These are phyloP conservation scores for Crepidodera aurea DNA, from an alignment of 2,888 invertebrate species.

Conservation along the genomic window DNA sequence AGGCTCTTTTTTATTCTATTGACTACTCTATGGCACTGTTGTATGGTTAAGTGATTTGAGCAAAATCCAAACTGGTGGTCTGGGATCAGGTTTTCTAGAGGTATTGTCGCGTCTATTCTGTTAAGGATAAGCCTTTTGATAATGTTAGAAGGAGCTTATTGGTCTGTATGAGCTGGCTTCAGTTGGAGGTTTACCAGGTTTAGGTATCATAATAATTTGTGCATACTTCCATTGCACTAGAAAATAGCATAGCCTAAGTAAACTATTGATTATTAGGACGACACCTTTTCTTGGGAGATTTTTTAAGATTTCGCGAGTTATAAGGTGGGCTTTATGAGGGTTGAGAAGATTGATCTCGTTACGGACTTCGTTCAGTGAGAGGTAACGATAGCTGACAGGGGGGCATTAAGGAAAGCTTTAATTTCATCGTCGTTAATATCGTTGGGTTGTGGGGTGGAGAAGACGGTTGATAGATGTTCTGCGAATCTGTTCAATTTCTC, in stretches of 20 bases:
- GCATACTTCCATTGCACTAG: conserved; percentile 6
- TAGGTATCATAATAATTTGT: conserved; percentile 3
- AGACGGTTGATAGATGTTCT: neutral
- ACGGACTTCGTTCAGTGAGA: conserved; percentile 4
- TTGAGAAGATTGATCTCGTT: conserved; percentile 3
- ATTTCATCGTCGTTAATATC: conserved; percentile 9
- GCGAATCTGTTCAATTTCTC: neutral
- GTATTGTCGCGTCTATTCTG: conserved; percentile 1
- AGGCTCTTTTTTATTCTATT: too few relatives aligned
- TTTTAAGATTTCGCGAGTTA: conserved; percentile 5
- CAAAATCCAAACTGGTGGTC: neutral
- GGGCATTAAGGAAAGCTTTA: conserved; percentile 5
- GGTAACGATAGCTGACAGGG: conserved; percentile 4
- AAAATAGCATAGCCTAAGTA: neutral
- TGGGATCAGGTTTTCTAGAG: conserved; percentile 1
- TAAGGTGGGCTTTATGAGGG: conserved; percentile 5
- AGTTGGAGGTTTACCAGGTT: conserved; percentile 3
- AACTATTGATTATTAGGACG: neutral
- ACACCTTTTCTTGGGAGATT: neutral
- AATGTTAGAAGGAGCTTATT: neutral
- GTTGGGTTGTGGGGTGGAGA: conserved; percentile 6
- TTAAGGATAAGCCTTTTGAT: conserved; percentile 1
- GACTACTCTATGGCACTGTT: neutral
- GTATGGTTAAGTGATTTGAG: neutral
- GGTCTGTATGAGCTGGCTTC: conserved; percentile 3